Base-by-base conservation (phyloP, 2,888 invertebrate species). In the Epirrhoe alternata region DNA sequence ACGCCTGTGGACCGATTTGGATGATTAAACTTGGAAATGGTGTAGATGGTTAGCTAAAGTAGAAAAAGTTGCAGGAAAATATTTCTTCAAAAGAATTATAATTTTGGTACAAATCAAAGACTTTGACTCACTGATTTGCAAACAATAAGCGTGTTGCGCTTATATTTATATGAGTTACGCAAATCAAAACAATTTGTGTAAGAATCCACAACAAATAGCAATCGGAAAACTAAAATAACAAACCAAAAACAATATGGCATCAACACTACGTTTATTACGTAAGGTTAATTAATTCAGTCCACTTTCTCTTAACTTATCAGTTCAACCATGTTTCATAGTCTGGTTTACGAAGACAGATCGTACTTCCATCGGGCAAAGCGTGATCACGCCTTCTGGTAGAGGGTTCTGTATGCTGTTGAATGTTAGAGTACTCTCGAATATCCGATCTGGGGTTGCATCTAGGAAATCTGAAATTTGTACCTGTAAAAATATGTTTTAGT, bases 291-390 rank as follows among this genome's bases (percentile, higher is more conserved):
- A n/a, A 47, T 47, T 72, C 67, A 68, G 71, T 68, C 66, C 66
- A 63, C 61, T 56, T 55, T 57, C 65, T 56, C 66, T 35, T 61
- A 58, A 10, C 31, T 52, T 52, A 57, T 7, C 30, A 7, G 57
- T 31, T 77, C 74, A 82, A 16, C 77, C 78, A 17, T 83, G 86
- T 54, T 80, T 85, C 5, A 82, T 56, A 0, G 89, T 88, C 12
- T 85, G 82, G 69, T 90, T 87, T 57, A 92, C 77, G 77, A 95
- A 91, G 47, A 94, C 94, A 0, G 94, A 94, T 64, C 94, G 86
- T 53, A 94, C 85, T 72, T 95, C 94, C 94, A 94, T 94, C 24
- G 95, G 95, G 76, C 95, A 95, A 1, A 95, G 83, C 0, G 87
- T 84, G 56, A 89, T 63, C 0, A 83, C 68, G 0, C 82, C 86